These are phyloP conservation scores for Scomber japonicus DNA, from an alignment of 2,113 vertebrate genomes.

Conservation along the genomic window DNA sequence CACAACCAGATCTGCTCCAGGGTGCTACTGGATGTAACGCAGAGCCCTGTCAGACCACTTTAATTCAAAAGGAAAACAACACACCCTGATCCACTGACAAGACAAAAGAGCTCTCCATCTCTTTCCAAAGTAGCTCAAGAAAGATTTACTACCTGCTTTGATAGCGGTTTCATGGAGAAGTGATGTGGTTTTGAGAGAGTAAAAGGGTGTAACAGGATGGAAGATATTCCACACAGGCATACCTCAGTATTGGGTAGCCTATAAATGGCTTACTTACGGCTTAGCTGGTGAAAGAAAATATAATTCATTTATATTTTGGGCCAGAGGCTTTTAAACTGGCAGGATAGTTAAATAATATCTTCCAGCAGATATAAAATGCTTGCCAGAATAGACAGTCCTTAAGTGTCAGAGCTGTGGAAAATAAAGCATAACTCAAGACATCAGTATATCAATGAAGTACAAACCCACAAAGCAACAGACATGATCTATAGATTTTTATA, in stretches of 20 bases:
- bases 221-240: conserved; percentile 19
- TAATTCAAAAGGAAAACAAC: conserved; percentile 32
- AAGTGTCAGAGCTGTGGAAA: conserved; percentile 43
- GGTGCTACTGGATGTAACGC: conserved; percentile 25
- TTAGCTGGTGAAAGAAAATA: conserved; percentile 10
- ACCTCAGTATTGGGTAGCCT: neutral
- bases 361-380: conserved; percentile 22
- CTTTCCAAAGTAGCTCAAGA: conserved; percentile 10
- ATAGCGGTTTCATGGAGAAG: neutral
- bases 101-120: neutral
- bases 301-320: neutral
- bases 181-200: neutral
- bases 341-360: conserved; percentile 20
- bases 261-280: conserved; percentile 20
- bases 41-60: conserved; percentile 27
- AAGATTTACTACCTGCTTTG: conserved; percentile 32
- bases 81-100: conserved; percentile 5
- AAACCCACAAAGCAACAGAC: conserved; percentile 7
- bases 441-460: neutral
- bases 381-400: conserved; percentile 24
- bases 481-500: neutral
- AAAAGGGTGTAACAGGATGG: neutral
- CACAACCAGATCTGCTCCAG: conserved; percentile 8
- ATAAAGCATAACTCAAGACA: conserved; percentile 38
- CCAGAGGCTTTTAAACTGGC: conserved; percentile 40